These are phyloP conservation scores for Formicarius rufipectus DNA, from an alignment of 2,113 vertebrate species.

Conservation along the genomic window DNA sequence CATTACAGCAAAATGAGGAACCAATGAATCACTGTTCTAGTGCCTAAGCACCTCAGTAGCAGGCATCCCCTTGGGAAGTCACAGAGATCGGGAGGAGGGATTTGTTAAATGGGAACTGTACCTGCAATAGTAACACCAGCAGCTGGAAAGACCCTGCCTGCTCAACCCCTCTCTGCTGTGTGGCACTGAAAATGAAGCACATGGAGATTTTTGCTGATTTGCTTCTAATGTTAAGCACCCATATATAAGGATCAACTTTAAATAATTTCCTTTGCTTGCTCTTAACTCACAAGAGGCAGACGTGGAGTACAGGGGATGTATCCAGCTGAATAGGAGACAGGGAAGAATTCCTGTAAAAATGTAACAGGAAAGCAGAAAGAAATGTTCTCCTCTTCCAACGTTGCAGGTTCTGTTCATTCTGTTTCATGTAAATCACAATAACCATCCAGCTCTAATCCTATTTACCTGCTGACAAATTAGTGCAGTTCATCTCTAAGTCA, in stretches of 20 bases:
- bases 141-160: not conserved
- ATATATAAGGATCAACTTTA: not conserved
- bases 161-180: not conserved
- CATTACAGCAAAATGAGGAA: not conserved
- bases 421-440: not conserved
- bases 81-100: not conserved
- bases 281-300: not conserved
- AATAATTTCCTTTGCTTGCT: not conserved
- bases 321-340: not conserved
- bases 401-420: not conserved
- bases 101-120: not conserved
- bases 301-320: not conserved
- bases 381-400: not conserved
- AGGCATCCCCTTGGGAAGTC: not conserved
- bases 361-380: not conserved
- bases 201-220: not conserved
- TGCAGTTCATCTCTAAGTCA: not conserved
- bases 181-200: not conserved
- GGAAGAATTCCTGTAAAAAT: not conserved
- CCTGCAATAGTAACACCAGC: not conserved
- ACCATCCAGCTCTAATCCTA: not conserved
- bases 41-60: not conserved
- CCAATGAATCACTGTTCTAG: fast-evolving
- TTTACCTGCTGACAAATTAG: not conserved
- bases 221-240: not conserved